Conservation (phyloP, 2,888 invertebrate genomes). For the Stenoptilia bipunctidactyla region DNA sequence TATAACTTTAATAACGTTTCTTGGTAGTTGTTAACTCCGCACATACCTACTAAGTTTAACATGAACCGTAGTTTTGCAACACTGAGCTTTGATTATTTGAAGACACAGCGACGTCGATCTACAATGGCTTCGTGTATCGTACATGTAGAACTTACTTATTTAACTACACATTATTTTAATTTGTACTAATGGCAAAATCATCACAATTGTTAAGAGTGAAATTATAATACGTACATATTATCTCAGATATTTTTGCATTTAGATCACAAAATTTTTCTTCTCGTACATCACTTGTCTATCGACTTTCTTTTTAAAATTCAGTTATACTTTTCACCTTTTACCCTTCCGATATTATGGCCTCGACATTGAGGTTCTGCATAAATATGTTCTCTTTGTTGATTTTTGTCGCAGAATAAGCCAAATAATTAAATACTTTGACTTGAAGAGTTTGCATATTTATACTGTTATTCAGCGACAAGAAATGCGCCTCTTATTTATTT, state of each 20-base stretch:
- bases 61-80: slow-evolving; percentile 26
- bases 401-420: slow-evolving; percentile 11
- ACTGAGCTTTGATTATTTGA: slow-evolving; percentile 36
- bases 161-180: slow-evolving; percentile 24
- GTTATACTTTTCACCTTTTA: too few species aligned
- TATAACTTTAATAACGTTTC: slow-evolving; percentile 17
- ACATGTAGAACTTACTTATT: slow-evolving; percentile 12
- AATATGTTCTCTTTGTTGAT: slow-evolving; percentile 3
- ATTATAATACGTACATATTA: slow-evolving; percentile 24
- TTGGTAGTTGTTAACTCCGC: slow-evolving; percentile 20
- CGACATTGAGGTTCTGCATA: slow-evolving; percentile 32
- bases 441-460: background rate
- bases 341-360: slow-evolving; percentile 11
- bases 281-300: slow-evolving; percentile 17
- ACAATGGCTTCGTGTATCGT: slow-evolving; percentile 31
- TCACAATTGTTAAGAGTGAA: slow-evolving; percentile 66
- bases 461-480: slow-evolving; percentile 26
- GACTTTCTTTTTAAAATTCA: too few species aligned
- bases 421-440: background rate
- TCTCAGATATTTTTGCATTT: slow-evolving; percentile 33
- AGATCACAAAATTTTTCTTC: slow-evolving; percentile 21
- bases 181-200: slow-evolving; percentile 68
- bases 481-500: slow-evolving; percentile 33
- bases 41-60: slow-evolving; percentile 19
- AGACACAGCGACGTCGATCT: slow-evolving; percentile 25